These are phyloP conservation scores for Nineta flava DNA, from an alignment of 2,888 invertebrate genomes.

Conservation along the genomic window DNA sequence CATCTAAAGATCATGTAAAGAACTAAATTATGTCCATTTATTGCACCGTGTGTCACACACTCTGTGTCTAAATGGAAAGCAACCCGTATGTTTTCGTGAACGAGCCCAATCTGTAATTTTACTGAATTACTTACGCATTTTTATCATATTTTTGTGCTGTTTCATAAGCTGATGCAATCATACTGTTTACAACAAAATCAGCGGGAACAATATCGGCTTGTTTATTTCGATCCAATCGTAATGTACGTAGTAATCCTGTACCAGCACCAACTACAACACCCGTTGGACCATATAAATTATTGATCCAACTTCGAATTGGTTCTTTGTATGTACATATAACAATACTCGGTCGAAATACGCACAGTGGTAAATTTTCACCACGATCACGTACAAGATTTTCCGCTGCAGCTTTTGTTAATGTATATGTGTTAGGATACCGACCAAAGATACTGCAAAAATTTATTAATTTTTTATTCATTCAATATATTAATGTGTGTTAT, in stretches of 20 bases:
- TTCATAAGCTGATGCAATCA: slow-evolving; percentile 49
- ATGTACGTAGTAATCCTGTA: slow-evolving; percentile 51
- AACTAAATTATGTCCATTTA: no score
- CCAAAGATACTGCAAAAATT: slow-evolving; percentile 9
- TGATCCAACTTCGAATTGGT: slow-evolving; percentile 52
- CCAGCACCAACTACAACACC: slow-evolving; percentile 39
- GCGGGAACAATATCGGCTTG: slow-evolving; percentile 65
- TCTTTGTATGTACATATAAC: slow-evolving; percentile 37
- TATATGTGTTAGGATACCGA: slow-evolving; percentile 55
- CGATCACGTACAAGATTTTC: slow-evolving; percentile 56
- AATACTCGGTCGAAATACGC: slow-evolving; percentile 71
- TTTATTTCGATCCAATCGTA: slow-evolving; percentile 44
- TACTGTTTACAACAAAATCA: slow-evolving; percentile 58
- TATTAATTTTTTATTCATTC: not conserved
- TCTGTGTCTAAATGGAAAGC: no score
- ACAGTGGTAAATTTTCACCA: slow-evolving; percentile 52
- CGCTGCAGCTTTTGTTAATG: slow-evolving; percentile 76
- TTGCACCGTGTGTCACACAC: no score
- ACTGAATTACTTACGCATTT: no score
- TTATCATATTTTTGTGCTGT: not conserved
- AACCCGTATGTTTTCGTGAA: no score
- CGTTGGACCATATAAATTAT: slow-evolving; percentile 58
- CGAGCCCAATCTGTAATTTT: no score
- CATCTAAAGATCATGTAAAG: no score
- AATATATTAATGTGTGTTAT: not conserved